A percentile compares a stretch with the other conserved stretches of the same genome.
phyloP scores from a whole-genome alignment of 2,113 vertebrate genomes.

The Ranitomeya variabilis region DNA sequence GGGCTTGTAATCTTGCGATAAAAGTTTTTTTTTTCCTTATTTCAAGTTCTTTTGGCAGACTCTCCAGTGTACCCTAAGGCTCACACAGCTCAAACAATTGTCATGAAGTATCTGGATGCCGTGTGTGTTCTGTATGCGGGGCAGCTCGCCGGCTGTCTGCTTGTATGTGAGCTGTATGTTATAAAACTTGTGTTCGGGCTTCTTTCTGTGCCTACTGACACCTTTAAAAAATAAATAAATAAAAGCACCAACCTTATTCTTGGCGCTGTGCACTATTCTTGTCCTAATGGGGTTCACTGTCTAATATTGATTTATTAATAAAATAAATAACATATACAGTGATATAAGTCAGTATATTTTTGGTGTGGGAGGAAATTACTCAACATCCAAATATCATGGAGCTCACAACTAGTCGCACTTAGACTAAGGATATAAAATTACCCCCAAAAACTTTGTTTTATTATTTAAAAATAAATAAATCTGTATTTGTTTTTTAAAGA shows the following conservation, averaged over 20 bases:
- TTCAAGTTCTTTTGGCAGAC: conserved; percentile 43
- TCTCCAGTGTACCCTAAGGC: conserved; percentile 45
- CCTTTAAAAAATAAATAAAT: no score
- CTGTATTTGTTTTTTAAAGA: no score
- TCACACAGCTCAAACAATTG: conserved; percentile 32
- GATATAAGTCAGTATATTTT: no score
- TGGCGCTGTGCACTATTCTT: background rate
- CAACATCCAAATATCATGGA: no score
- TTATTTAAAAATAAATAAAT: no score
- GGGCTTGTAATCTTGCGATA: conserved; percentile 48
- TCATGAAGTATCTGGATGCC: conserved; percentile 50
- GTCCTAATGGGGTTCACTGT: background rate
- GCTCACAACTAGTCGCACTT: no score
- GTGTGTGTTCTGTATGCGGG: conserved; percentile 38
- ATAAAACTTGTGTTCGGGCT: background rate
- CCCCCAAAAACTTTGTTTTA: no score
- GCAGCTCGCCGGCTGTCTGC: conserved; percentile 2
- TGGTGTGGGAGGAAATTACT: no score
- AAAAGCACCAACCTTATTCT: background rate
- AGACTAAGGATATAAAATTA: no score
- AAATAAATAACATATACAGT: background rate
- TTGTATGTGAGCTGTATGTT: background rate
- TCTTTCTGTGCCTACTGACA: no score
- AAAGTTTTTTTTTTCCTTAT: conserved; percentile 36
- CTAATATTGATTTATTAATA: background rate